Evolutionary conservation across 30 jellyfish, hydroid and myxozoan genomes (phyloP).

Genomic region (Morbakka virulenta): DNA sequence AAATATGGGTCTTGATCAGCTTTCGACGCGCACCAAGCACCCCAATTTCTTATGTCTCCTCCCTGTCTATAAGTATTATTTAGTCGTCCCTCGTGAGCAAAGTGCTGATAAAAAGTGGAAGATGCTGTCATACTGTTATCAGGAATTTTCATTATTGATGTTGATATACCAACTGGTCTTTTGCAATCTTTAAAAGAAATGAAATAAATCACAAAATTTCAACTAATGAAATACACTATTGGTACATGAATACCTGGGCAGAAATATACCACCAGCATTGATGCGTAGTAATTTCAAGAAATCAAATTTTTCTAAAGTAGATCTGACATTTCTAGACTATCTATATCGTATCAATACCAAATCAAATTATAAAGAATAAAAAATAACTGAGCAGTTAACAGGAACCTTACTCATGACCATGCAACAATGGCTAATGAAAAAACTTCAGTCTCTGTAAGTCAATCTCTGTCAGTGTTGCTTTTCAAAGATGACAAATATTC

Average conservation of each 20-base stretch:
- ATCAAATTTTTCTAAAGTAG: too few species aligned
- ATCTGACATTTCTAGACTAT: too few species aligned
- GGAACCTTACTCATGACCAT: too few species aligned
- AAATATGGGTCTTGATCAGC: constrained; percentile 73
- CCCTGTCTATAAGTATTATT: constrained; percentile 31
- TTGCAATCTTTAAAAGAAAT: constrained; percentile 50
- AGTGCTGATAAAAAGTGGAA: constrained; percentile 52
- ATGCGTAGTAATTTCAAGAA: too few species aligned
- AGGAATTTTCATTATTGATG: constrained; percentile 52
- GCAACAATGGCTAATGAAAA: too few species aligned
- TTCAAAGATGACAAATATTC: too few species aligned
- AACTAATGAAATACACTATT: not conserved
- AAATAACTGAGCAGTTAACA: too few species aligned
- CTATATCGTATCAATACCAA: too few species aligned
- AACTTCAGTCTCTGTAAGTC: too few species aligned
- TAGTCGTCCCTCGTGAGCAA: constrained; percentile 86
- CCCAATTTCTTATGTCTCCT: constrained; percentile 72
- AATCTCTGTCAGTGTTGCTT: too few species aligned
- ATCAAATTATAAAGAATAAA: too few species aligned
- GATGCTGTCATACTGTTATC: constrained; percentile 85
- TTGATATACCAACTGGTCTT: constrained; percentile 69
- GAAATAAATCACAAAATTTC: not conserved
- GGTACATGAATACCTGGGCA: not conserved
- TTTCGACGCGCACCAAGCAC: constrained; percentile 94
- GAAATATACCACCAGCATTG: not conserved